A percentile compares a stretch with the other conserved stretches of the same genome.
Conservation (phyloP, 2,888 invertebrate species). For the Cistogaster globosa region DNA sequence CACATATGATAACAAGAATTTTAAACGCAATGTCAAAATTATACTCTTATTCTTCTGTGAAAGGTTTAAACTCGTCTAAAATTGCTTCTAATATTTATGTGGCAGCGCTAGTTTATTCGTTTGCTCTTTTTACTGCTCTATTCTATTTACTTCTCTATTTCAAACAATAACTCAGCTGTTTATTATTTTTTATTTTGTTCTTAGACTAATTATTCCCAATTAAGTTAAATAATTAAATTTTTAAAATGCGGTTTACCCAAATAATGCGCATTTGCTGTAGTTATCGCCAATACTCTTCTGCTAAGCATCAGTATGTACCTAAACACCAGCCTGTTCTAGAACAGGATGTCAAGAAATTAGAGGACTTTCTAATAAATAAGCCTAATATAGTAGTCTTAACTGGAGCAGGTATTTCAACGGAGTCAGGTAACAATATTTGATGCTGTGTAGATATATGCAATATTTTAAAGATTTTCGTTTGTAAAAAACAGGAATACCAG, state of each 20-base stretch:
- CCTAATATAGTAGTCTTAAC: constrained; percentile 88
- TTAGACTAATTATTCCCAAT: constrained; percentile 15
- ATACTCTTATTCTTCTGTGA: no score
- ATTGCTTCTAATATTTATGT: neutral
- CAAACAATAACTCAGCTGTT: constrained; percentile 35
- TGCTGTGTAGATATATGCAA: neutral
- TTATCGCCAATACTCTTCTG: constrained; percentile 65
- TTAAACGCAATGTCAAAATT: no score
- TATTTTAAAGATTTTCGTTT: neutral
- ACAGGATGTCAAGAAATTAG: constrained; percentile 84
- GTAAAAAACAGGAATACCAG: constrained; percentile 90
- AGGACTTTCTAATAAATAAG: constrained; percentile 79
- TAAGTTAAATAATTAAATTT: neutral
- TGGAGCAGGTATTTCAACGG: constrained; percentile 98
- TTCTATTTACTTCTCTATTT: neutral
- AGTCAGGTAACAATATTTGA: constrained; percentile 87
- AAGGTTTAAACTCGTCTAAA: neutral
- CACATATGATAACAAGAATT: no score
- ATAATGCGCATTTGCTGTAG: constrained; percentile 73
- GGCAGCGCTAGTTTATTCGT: neutral
- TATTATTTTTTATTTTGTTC: constrained; percentile 48
- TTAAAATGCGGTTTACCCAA: constrained; percentile 77
- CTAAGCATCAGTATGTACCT: constrained; percentile 85
- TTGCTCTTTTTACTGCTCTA: no score
- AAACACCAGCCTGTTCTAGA: constrained; percentile 87